Percentiles rank a stretch among this genome's conserved stretches.
Evolutionary conservation across 2,888 invertebrate genomes (phyloP).

Genomic region (Drosophila conformis): DNA sequence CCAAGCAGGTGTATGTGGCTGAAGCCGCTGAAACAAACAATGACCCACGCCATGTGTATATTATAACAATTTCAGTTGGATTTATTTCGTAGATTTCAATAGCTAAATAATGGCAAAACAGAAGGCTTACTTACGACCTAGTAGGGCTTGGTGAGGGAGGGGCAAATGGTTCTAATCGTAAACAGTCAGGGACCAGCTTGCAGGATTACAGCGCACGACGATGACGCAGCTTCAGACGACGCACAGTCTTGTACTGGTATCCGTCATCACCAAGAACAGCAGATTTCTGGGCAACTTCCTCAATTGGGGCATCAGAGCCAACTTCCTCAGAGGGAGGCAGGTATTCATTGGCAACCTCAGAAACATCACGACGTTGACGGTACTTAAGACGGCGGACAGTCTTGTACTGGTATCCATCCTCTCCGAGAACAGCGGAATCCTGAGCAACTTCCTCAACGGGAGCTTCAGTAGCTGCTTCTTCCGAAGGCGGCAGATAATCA

Average conservation of each 20-base stretch:
- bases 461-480: conserved; percentile 38
- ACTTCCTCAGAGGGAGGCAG: conserved; percentile 64
- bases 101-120: conserved; percentile 74
- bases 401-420: conserved; percentile 72
- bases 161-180: conserved; percentile 58
- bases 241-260: conserved; percentile 77
- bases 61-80: conserved; percentile 73
- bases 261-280: conserved; percentile 64
- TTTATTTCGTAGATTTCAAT: conserved; percentile 78
- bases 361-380: conserved; percentile 74
- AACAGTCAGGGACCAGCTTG: conserved; percentile 53
- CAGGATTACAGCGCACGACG: conserved; percentile 70
- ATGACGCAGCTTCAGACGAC: conserved; percentile 72
- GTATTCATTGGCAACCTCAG: conserved; percentile 65
- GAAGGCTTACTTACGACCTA: conserved; percentile 66
- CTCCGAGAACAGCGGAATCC: conserved; percentile 50
- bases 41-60: conserved; percentile 49
- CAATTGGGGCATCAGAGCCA: conserved; percentile 41
- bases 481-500: conserved; percentile 69
- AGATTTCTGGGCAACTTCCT: conserved; percentile 51
- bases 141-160: conserved; percentile 56
- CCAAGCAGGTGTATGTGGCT: conserved; percentile 38
- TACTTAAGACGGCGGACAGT: conserved; percentile 75
- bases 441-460: conserved; percentile 41
- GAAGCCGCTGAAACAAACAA: conserved; percentile 38